A percentile compares a stretch with the other conserved stretches of the same genome.
Evolutionary conservation across 37 sponge, comb jelly and placozoan species (phyloP).

Genomic region (Spongilla lacustris): DNA sequence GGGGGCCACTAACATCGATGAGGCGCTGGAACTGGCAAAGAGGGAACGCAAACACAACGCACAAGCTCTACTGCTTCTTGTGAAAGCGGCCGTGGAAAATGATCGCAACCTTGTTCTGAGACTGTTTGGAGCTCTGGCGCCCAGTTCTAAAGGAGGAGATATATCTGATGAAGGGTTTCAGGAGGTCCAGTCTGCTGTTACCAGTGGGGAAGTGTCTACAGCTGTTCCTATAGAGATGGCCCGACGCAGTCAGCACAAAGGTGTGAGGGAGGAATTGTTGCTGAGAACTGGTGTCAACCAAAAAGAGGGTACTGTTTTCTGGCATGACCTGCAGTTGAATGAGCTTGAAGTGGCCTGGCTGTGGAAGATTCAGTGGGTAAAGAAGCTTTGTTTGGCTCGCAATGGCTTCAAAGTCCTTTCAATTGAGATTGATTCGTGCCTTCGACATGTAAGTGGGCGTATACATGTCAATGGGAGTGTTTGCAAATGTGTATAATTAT

Average conservation of each 20-base stretch:
- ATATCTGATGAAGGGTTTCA: constrained; percentile 21
- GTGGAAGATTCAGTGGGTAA: constrained; percentile 74
- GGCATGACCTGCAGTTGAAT: constrained; percentile 74
- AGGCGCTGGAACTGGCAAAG: constrained; percentile 23
- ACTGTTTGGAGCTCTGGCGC: constrained; percentile 43
- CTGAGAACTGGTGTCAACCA: constrained; percentile 75
- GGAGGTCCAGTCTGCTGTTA: constrained; percentile 39
- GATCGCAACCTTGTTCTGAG: constrained; percentile 25
- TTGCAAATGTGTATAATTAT: background rate
- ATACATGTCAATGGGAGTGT: background rate
- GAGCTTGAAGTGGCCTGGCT: constrained; percentile 73
- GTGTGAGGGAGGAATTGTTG: constrained; percentile 69
- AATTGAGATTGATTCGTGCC: constrained; percentile 61
- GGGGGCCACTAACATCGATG: constrained; percentile 32
- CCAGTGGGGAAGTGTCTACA: constrained; percentile 39
- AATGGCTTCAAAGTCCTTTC: constrained; percentile 74
- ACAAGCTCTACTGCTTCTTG: constrained; percentile 53
- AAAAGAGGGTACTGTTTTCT: constrained; percentile 60
- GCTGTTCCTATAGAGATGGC: constrained; percentile 71
- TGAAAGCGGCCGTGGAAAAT: constrained; percentile 41
- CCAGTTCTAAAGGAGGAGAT: background rate
- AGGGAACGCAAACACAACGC: constrained; percentile 21
- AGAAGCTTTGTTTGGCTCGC: constrained; percentile 57
- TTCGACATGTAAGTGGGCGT: constrained; percentile 45
- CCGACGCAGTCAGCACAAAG: constrained; percentile 25